Conservation (phyloP, 2,888 invertebrate species). For the Dendrolimus houi region DNA sequence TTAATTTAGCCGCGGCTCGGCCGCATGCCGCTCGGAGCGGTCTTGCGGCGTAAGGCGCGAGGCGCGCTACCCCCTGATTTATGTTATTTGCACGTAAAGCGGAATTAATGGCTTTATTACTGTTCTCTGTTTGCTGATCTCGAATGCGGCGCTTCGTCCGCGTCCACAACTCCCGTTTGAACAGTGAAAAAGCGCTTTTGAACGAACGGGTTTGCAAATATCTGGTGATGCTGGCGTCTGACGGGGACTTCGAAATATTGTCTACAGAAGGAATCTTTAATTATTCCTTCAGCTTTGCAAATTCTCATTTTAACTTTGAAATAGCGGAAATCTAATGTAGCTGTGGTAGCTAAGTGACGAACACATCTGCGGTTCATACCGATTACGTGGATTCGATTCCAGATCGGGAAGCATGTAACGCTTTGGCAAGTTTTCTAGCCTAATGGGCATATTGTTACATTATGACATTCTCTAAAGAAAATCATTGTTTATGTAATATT, state of each 20-base stretch:
- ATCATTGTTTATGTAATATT: too few species aligned
- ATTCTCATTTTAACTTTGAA: constrained; percentile 3
- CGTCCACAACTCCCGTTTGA: constrained; percentile 41
- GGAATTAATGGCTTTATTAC: constrained; percentile 75
- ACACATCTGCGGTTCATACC: too few species aligned
- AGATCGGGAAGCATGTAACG: too few species aligned
- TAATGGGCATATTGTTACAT: too few species aligned
- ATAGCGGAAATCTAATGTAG: too few species aligned
- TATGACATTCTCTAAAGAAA: too few species aligned
- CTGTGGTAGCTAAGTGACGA: too few species aligned
- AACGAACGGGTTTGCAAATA: constrained; percentile 46
- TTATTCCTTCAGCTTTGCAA: constrained; percentile 5
- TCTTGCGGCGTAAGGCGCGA: constrained; percentile 60
- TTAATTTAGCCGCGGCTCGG: constrained; percentile 54
- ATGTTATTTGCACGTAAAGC: constrained; percentile 74
- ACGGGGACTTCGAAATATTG: too few species aligned
- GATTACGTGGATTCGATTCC: too few species aligned
- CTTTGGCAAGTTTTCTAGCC: too few species aligned
- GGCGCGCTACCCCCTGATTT: constrained; percentile 68
- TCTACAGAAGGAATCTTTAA: constrained; percentile 7
- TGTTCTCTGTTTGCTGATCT: constrained; percentile 68
- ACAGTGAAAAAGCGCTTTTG: constrained; percentile 44
- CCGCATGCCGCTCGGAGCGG: constrained; percentile 48
- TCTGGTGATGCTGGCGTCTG: constrained; percentile 28
- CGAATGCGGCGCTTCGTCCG: constrained; percentile 41